Evolutionary conservation across 2,888 invertebrate genomes (phyloP).

Genomic region (Netelia inedita): DNA sequence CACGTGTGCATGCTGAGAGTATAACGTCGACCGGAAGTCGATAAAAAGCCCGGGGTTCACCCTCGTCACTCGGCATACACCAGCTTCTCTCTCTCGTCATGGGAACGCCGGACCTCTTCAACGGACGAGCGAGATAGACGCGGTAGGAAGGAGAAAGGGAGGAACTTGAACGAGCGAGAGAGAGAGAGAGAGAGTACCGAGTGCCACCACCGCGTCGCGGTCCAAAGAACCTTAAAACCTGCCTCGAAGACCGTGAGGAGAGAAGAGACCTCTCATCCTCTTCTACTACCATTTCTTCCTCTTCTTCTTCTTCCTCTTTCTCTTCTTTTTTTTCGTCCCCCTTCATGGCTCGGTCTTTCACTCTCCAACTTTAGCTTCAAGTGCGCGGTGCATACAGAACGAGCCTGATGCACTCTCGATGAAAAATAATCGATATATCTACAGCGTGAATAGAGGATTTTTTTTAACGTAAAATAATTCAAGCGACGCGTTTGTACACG

Average conservation of each 20-base stretch:
- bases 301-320: not conserved
- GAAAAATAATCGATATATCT: not conserved
- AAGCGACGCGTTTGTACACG: too few species aligned
- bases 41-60: constrained; percentile 84
- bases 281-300: not conserved
- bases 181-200: constrained; percentile 28
- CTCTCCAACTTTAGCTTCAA: constrained; percentile 36
- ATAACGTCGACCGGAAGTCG: constrained; percentile 85
- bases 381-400: constrained; percentile 1
- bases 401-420: not conserved
- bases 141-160: constrained; percentile 10
- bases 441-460: not conserved
- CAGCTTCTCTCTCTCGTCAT: constrained; percentile 82
- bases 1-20: constrained; percentile 82
- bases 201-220: constrained; percentile 69
- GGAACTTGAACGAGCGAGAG: constrained; percentile 10
- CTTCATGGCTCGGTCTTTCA: constrained; percentile 32
- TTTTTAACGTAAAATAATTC: too few species aligned
- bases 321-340: constrained; percentile 15
- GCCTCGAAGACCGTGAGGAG: constrained; percentile 72
- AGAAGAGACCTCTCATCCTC: constrained; percentile 64
- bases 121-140: constrained; percentile 34
- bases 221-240: constrained; percentile 77
- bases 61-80: constrained; percentile 83
- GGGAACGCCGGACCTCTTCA: constrained; percentile 80